Evolutionary conservation across 2,113 vertebrate species (phyloP).

Genomic region (Tragelaphus imberbis): DNA sequence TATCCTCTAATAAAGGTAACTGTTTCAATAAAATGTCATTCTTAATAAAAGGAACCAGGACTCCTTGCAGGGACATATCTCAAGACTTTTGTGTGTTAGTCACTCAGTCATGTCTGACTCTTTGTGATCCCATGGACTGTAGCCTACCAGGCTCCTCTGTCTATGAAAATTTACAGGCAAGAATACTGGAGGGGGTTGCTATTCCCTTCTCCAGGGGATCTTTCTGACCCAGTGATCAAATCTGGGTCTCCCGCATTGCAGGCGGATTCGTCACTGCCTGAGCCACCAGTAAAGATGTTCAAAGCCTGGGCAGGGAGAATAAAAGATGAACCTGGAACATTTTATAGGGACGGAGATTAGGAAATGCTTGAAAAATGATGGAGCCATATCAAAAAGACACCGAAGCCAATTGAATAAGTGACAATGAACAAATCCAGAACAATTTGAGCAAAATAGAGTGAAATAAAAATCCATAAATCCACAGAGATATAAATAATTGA

Average conservation of each 20-base stretch:
- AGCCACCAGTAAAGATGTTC: background rate
- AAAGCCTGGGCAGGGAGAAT: background rate
- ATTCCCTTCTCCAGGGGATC: background rate
- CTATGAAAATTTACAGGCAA: background rate
- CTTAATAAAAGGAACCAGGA: background rate
- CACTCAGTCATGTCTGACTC: accelerated
- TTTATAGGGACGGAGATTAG: background rate
- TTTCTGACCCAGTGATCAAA: background rate
- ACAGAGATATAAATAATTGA: background rate
- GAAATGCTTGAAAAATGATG: background rate
- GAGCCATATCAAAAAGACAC: background rate
- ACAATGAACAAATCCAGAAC: background rate
- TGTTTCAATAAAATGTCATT: background rate
- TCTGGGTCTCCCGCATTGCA: background rate
- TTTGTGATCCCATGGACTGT: background rate
- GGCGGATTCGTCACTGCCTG: background rate
- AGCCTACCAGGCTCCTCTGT: background rate
- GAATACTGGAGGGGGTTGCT: background rate
- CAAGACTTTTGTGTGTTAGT: background rate
- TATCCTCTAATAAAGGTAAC: background rate
- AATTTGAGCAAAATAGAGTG: background rate
- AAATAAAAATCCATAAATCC: background rate
- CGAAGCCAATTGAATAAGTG: background rate
- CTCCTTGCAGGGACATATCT: background rate
- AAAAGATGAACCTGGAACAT: background rate